These are phyloP conservation scores for Augochlora pura DNA, from an alignment of 1,140 invertebrate genomes.

Conservation along the genomic window DNA sequence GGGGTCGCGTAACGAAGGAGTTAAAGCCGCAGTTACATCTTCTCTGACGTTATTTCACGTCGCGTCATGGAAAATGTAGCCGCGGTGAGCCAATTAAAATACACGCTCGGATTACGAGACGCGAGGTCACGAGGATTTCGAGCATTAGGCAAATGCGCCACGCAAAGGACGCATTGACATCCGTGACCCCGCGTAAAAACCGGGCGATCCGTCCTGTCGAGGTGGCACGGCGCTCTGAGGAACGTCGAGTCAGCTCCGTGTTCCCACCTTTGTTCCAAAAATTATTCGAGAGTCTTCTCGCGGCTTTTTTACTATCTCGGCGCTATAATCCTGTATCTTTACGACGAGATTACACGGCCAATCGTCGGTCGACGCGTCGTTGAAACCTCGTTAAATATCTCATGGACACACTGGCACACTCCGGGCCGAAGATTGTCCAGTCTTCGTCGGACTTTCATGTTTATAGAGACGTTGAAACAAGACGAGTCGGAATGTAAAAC, in stretches of 20 bases:
- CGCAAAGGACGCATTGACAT: slow-evolving; percentile 41
- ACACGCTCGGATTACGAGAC: slow-evolving; percentile 47
- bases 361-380: neutral
- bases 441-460: no score
- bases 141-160: slow-evolving; percentile 48
- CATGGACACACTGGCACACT: neutral
- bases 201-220: neutral
- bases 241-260: neutral
- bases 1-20: slow-evolving; percentile 23
- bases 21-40: slow-evolving; percentile 32
- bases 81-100: slow-evolving; percentile 47
- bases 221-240: neutral
- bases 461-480: no score
- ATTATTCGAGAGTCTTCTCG: slow-evolving; percentile 24
- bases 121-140: slow-evolving; percentile 40
- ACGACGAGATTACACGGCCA: slow-evolving; percentile 35
- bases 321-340: slow-evolving; percentile 35
- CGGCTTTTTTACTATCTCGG: slow-evolving; percentile 5
- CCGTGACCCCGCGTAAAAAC: slow-evolving; percentile 27
- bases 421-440: slow-evolving; percentile 7
- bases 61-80: slow-evolving; percentile 34
- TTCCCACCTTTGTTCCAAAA: slow-evolving; percentile 28
- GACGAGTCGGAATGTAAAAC: no score
- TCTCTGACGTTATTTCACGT: slow-evolving; percentile 32
- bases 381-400: slow-evolving; percentile 13